phyloP scores from a whole-genome alignment of 2,113 vertebrate genomes.

The Puma concolor region DNA sequence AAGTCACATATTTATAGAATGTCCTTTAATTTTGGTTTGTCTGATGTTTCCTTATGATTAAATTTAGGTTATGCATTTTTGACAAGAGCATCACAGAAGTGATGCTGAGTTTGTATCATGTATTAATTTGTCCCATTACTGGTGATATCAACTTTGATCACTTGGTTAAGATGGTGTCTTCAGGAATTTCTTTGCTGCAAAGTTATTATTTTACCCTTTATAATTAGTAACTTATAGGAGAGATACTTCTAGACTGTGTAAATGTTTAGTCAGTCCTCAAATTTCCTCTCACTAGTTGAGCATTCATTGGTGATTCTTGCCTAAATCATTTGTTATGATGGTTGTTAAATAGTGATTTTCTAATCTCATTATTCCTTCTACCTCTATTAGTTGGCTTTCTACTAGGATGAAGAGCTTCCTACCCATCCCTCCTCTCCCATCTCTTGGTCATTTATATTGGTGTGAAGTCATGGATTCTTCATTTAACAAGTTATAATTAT shows the following conservation, averaged over 20 bases:
- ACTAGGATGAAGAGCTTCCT: background rate
- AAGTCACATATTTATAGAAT: slow-evolving; percentile 12
- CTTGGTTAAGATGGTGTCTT: slow-evolving; percentile 52
- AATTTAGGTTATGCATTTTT: slow-evolving; percentile 39
- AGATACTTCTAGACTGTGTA: slow-evolving; percentile 1
- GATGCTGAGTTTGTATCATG: background rate
- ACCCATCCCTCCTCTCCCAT: background rate
- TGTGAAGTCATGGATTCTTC: background rate
- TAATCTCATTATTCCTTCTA: slow-evolving; percentile 27
- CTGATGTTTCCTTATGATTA: slow-evolving; percentile 43
- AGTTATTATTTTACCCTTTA: slow-evolving; percentile 49
- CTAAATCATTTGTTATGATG: background rate
- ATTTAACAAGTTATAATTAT: background rate
- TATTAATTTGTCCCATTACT: slow-evolving; percentile 51
- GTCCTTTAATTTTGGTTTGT: slow-evolving; percentile 58
- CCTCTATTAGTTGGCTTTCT: slow-evolving; percentile 40
- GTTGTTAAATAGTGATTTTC: slow-evolving; percentile 44
- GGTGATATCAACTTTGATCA: background rate
- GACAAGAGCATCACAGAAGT: slow-evolving; percentile 24
- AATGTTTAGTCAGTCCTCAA: slow-evolving; percentile 29
- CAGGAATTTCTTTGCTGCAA: slow-evolving; percentile 15
- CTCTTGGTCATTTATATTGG: slow-evolving; percentile 3
- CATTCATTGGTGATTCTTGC: slow-evolving; percentile 28
- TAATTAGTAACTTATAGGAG: background rate
- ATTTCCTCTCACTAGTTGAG: background rate